Evolutionary conservation across 2,113 vertebrate species (phyloP).

Genomic region (Bombycilla garrulus): DNA sequence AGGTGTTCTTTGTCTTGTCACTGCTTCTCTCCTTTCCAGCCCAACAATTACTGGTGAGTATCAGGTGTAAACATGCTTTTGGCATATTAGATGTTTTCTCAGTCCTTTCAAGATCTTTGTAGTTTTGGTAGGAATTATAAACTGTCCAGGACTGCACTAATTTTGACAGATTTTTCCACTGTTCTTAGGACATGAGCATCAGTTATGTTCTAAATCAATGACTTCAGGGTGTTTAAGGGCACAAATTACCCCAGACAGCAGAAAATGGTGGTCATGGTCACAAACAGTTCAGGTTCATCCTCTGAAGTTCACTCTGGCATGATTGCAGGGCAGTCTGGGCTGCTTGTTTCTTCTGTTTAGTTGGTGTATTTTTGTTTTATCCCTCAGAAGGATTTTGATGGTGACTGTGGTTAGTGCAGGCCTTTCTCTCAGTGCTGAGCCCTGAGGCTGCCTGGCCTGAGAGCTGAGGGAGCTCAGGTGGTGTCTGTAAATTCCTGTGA

Average conservation of each 20-base stretch:
- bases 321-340: background rate
- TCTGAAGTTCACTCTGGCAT: background rate
- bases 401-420: background rate
- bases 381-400: background rate
- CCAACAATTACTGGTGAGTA: background rate
- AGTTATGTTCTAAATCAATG: background rate
- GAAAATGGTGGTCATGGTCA: background rate
- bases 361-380: background rate
- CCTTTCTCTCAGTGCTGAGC: background rate
- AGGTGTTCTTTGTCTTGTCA: background rate
- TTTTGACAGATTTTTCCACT: background rate
- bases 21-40: background rate
- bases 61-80: background rate
- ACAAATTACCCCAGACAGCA: background rate
- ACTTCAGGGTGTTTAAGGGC: background rate
- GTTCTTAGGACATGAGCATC: background rate
- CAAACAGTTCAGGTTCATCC: background rate
- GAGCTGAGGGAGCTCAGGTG: background rate
- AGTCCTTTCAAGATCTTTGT: background rate
- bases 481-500: background rate
- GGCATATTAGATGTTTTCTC: background rate
- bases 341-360: background rate
- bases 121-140: background rate
- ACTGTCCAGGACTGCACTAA: background rate
- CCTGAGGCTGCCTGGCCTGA: background rate